Evolutionary conservation across 2,113 vertebrate genomes (phyloP), one percentile per base, ranked within the genome.

Genomic region (Carassius auratus): DNA sequence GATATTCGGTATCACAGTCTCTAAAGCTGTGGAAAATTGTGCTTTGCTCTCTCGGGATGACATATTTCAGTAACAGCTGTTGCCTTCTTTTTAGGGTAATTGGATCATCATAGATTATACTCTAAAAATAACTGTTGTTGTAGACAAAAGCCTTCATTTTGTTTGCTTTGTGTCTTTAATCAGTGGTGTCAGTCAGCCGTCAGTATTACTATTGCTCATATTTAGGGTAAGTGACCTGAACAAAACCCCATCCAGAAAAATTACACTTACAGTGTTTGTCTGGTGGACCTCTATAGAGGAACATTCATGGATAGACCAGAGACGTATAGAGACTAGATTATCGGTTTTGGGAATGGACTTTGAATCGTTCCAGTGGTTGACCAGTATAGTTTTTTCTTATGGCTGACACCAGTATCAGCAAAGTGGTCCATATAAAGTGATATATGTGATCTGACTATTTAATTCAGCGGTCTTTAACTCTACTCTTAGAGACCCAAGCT

Each of bases 1-100:
- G 7, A 66, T 42, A 82, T 33, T 61, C 13, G n/a, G 21, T 19
- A 5, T 76, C 48, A 42, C 74, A 62, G 9, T 33, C 61, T 19
- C 64, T 80, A 2, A 75, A 14, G 4, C 42, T 42, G 26, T 0
- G 10, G 3, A 19, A 4, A 21, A 17, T 61, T 45, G 55, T 84
- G 73, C 26, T 55, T 45, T 26, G 15, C 13, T 38, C 38, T 64
- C 12, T 64, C 36, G 75, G 14, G 74, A 55, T 76, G 50, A 14
- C 50, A 55, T 30, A 61, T 38, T 61, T 82, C 62, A 42, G 59
- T 14, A 75, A 76, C 74, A 83, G 50, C 83, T 85, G 71, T 21
- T 76, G 5, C 36, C 50, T 57, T 83, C 33, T 61, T 79, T 71
- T 26, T 14, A 59, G 64, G 30, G 15, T 62, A 78, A 48, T 62